Evolutionary conservation across 2,888 invertebrate genomes (phyloP).

Genomic region (Tetrapedia diversipes): DNA sequence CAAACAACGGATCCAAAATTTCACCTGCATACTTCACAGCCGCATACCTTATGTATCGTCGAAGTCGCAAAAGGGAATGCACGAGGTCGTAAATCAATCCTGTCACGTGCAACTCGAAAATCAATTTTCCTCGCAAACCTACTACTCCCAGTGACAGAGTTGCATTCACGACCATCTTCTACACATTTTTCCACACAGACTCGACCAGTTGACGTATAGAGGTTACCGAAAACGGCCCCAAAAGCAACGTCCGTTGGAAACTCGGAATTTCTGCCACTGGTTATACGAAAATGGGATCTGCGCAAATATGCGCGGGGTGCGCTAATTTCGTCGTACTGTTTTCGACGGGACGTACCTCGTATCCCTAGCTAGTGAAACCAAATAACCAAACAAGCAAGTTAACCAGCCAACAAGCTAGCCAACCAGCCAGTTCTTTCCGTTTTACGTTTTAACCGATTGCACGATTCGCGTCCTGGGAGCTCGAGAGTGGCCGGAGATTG

Average conservation of each 20-base stretch:
- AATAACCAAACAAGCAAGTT: slow-evolving; percentile 2
- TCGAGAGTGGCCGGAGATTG: slow-evolving; percentile 5
- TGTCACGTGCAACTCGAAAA: not conserved
- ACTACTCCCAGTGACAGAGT: not conserved
- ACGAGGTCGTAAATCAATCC: not conserved
- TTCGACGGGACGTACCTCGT: slow-evolving; percentile 47
- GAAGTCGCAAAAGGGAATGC: not conserved
- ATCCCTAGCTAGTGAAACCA: slow-evolving; percentile 6
- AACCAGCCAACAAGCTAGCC: slow-evolving; percentile 7
- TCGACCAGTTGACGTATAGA: not conserved
- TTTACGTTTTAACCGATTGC: slow-evolving; percentile 34
- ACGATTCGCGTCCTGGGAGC: slow-evolving; percentile 22
- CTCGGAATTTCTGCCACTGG: not conserved
- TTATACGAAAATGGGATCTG: not conserved
- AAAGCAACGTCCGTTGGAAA: not conserved
- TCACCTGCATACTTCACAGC: too few species aligned
- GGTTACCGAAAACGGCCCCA: not conserved
- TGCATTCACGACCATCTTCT: not conserved
- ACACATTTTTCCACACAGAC: not conserved
- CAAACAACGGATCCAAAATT: not conserved
- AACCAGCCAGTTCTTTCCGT: slow-evolving; percentile 30
- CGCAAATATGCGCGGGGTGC: slow-evolving; percentile 2
- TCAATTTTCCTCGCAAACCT: not conserved
- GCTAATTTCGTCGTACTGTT: slow-evolving; percentile 56
- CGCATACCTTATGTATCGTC: too few species aligned